phyloP scores from a whole-genome alignment of 2,113 vertebrate species.

The Festucalex cinctus region DNA sequence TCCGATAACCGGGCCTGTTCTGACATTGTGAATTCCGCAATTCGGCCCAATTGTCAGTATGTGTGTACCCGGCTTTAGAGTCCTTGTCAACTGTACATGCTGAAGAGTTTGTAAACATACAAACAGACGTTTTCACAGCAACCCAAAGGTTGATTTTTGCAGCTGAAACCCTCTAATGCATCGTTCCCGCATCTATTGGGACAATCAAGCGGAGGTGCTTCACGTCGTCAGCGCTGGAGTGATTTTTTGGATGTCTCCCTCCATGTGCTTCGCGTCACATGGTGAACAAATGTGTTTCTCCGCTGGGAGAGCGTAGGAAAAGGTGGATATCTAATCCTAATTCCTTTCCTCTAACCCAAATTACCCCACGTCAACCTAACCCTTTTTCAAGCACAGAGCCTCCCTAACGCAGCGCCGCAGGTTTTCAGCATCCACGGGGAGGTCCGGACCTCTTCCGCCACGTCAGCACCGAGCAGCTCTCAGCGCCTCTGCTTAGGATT shows the following conservation, averaged over 20 bases:
- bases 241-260: conserved; percentile 29
- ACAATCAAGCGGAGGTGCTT: conserved; percentile 60
- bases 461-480: conserved; percentile 64
- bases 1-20: conserved; percentile 6
- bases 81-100: conserved; percentile 53
- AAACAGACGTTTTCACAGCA: conserved; percentile 69
- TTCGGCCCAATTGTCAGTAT: neutral
- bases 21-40: too few species aligned
- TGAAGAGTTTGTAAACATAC: conserved; percentile 56
- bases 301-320: conserved; percentile 61
- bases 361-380: conserved; percentile 77
- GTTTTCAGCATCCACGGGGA: conserved; percentile 76
- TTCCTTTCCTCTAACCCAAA: conserved; percentile 81
- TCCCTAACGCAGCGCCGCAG: conserved; percentile 72
- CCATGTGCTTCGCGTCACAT: conserved; percentile 53
- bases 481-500: conserved; percentile 62
- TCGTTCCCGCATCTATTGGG: conserved; percentile 49
- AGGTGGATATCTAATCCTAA: conserved; percentile 74
- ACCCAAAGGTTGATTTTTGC: conserved; percentile 50
- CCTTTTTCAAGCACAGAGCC: conserved; percentile 79
- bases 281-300: conserved; percentile 59
- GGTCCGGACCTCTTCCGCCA: conserved; percentile 70
- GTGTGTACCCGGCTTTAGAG: conserved; percentile 42
- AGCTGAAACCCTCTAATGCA: conserved; percentile 56
- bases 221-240: conserved; percentile 72